Percentiles rank a stretch among this genome's conserved stretches.
Evolutionary conservation across 1,140 invertebrate species (phyloP).

Genomic region (Diorhabda sublineata): DNA sequence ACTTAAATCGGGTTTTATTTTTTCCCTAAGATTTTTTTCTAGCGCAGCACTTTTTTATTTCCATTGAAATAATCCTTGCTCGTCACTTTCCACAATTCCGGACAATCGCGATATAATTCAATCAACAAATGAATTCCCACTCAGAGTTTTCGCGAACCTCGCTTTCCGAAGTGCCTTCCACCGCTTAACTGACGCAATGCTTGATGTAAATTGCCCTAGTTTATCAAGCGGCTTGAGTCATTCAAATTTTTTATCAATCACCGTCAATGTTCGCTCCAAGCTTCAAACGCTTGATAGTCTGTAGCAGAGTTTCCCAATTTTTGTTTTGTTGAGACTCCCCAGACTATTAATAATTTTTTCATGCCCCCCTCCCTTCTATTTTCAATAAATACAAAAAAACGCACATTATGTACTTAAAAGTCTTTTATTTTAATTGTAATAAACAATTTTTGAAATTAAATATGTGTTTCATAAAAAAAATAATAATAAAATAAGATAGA

Average conservation of each 20-base stretch:
- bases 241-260: not conserved
- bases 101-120: conserved; percentile 18
- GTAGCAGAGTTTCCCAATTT: no score
- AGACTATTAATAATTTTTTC: no score
- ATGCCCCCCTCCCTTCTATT: no score
- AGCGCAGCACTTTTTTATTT: conserved; percentile 9
- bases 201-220: not conserved
- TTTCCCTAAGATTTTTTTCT: not conserved
- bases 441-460: no score
- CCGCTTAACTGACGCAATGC: not conserved
- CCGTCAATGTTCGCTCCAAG: not conserved
- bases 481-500: no score
- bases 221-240: not conserved
- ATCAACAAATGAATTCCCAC: conserved; percentile 14
- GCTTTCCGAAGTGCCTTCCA: not conserved
- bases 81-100: conserved; percentile 17
- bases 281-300: not conserved
- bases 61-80: conserved; percentile 19
- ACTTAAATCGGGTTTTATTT: not conserved
- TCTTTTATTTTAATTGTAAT: no score
- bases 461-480: no score
- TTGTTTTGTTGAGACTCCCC: no score
- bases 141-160: conserved; percentile 10
- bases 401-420: no score
- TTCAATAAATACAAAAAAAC: no score